Evolutionary conservation across 30 jellyfish, hydroid and myxozoan genomes (phyloP).

Genomic region (Turritopsis rubra): DNA sequence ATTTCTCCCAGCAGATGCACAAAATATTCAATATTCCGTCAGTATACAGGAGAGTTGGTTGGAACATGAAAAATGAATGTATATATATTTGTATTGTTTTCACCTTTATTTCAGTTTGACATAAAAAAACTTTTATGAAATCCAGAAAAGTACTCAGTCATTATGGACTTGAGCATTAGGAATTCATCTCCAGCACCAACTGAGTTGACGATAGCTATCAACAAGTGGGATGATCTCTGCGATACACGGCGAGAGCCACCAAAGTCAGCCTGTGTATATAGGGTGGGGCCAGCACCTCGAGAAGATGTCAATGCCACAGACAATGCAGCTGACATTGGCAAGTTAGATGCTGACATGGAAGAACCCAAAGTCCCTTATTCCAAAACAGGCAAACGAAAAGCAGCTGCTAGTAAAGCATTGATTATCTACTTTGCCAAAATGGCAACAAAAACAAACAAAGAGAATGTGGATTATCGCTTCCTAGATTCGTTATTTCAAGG

Average conservation of each 20-base stretch:
- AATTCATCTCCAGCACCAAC: neutral
- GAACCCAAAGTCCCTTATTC: conserved; percentile 26
- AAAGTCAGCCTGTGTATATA: conserved; percentile 43
- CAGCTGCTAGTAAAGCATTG: conserved; percentile 65
- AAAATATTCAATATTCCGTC: too few relatives aligned
- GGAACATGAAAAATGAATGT: too few relatives aligned
- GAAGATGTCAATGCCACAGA: conserved; percentile 52
- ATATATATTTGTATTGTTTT: too few relatives aligned
- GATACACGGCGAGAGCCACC: conserved; percentile 67
- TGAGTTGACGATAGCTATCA: neutral
- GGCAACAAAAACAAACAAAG: conserved; percentile 41
- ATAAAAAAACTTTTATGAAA: neutral
- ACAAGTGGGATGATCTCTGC: conserved; percentile 47
- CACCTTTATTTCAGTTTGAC: neutral
- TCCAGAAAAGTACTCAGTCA: neutral
- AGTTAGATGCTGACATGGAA: conserved; percentile 29
- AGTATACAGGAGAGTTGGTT: too few relatives aligned
- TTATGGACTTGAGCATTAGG: neutral
- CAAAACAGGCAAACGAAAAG: conserved; percentile 14
- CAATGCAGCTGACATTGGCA: conserved; percentile 34
- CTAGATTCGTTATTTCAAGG: conserved; percentile 64
- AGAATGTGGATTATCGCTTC: conserved; percentile 55
- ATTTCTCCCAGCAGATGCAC: too few relatives aligned
- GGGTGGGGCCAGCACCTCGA: conserved; percentile 78
- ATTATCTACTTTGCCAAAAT: conserved; percentile 62